Evolutionary conservation across 2,888 invertebrate genomes (phyloP), one percentile per base, ranked within the genome.

Genomic region (Trachelus tabidus): DNA sequence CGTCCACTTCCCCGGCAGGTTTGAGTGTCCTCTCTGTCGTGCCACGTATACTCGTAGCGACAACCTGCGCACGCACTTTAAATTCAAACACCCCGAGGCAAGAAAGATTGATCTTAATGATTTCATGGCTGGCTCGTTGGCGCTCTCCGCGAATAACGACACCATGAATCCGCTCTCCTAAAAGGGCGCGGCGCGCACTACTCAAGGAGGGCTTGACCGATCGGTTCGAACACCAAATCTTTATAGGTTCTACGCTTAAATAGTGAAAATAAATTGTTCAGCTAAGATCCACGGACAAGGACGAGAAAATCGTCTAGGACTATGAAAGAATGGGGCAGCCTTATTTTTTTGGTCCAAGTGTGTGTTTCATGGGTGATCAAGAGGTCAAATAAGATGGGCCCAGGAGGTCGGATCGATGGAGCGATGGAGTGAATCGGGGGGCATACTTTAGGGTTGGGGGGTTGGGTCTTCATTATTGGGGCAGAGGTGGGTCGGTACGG

Each of bases 1-100:
- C 94, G 97, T 97, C 93, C 97, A 97, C 94, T 97, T 97, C 94
- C 97, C 97, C 92, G 97, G 97, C 91, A 95, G 96, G 92, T 97
- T 97, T 94, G 96, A 97, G 94, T 97, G 97, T 93, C 97, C 97
- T 92, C 94, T 97, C 92, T 97, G 97, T 93, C 95, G 96, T 92
- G 96, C 97, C 92, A 97, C 96, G 89, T 97, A 97, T 94, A 97
- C 97, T 92, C 95, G 97, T 93, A 97, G 97, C 93, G 97, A 97
- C 94, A 97, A 97, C 93, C 95, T 97, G 93, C 96, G 97, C 92
- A 96, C 97, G 92, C 97, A 97, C 94, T 97, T 96, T 95, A 96
- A 97, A 94, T 96, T 96, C 94, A 97, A 97, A 93, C 97, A 97
- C 93, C 96, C 97, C 92, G 96, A 96, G 93, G 96, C 96, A 92